A percentile compares a stretch with the other conserved stretches of the same genome.
These are phyloP conservation scores for Lycorma delicatula DNA, from an alignment of 1,140 invertebrate genomes.

Conservation along the genomic window DNA sequence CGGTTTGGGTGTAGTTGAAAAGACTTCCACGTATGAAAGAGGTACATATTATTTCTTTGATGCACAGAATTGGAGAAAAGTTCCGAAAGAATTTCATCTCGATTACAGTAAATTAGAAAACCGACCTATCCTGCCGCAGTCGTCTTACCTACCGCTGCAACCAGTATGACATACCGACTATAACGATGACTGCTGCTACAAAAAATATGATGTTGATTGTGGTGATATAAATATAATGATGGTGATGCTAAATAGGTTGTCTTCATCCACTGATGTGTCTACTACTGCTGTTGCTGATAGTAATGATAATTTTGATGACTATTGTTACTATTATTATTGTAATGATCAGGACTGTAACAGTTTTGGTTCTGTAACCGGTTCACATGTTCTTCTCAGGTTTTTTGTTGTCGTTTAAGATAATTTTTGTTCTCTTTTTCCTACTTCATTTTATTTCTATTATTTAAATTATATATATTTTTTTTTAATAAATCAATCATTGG, in stretches of 20 bases:
- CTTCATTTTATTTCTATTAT: background rate
- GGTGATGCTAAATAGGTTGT: no score
- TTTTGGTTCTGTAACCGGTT: slow-evolving; percentile 7
- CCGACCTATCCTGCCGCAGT: slow-evolving; percentile 49
- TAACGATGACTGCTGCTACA: no score
- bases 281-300: no score
- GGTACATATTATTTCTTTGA: slow-evolving; percentile 99
- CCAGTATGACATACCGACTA: slow-evolving; percentile 23
- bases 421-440: background rate
- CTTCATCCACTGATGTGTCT: no score
- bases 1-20: slow-evolving; percentile 83
- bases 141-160: slow-evolving; percentile 16
- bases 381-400: slow-evolving; percentile 16
- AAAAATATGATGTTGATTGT: no score
- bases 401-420: slow-evolving; percentile 6
- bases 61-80: slow-evolving; percentile 91
- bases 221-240: no score
- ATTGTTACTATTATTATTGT: no score
- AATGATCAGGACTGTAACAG: no score
- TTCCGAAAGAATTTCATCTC: slow-evolving; percentile 92
- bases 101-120: slow-evolving; percentile 97
- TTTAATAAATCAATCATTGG: background rate
- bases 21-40: slow-evolving; percentile 89
- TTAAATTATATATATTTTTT: background rate
- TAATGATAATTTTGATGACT: no score